phyloP scores from a whole-genome alignment of 1,140 invertebrate species.

The Manduca sexta region DNA sequence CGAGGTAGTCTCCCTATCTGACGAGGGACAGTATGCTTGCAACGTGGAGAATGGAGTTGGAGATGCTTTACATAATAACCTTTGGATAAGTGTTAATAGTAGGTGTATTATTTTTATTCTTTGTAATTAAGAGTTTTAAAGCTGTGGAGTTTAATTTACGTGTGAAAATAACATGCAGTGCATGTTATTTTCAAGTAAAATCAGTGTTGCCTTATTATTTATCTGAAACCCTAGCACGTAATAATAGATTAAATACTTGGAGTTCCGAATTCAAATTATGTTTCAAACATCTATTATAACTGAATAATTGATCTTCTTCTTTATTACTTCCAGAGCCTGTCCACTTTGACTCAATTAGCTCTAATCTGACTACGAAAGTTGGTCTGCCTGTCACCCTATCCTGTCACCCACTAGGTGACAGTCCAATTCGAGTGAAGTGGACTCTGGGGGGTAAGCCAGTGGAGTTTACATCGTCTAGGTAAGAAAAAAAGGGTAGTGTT shows the following conservation, averaged over 20 bases:
- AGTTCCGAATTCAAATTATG: no score
- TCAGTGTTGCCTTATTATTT: no score
- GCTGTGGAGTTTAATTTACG: no score
- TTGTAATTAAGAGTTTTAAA: background rate
- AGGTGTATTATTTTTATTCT: conserved; percentile 50
- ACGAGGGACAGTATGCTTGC: conserved; percentile 90
- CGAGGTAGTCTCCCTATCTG: conserved; percentile 78
- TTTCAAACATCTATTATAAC: background rate
- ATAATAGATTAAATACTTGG: no score
- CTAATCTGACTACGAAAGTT: conserved; percentile 80
- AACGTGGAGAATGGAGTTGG: conserved; percentile 92
- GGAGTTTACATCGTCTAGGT: conserved; percentile 57
- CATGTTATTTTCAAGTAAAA: no score
- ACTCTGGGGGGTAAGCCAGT: conserved; percentile 78
- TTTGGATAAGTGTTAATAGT: conserved; percentile 87
- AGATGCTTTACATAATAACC: conserved; percentile 82
- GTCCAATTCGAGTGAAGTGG: conserved; percentile 89
- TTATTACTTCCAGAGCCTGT: conserved; percentile 79
- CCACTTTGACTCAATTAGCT: conserved; percentile 81
- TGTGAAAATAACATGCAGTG: no score
- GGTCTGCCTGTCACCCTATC: conserved; percentile 81
- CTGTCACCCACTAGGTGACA: conserved; percentile 89
- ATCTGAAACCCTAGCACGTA: no score
- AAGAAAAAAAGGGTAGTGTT: no score
- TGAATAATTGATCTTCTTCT: background rate